Evolutionary conservation across 2,888 invertebrate species (phyloP), one percentile per base, ranked within the genome.

Genomic region (Thysanoteuthis rhombus): DNA sequence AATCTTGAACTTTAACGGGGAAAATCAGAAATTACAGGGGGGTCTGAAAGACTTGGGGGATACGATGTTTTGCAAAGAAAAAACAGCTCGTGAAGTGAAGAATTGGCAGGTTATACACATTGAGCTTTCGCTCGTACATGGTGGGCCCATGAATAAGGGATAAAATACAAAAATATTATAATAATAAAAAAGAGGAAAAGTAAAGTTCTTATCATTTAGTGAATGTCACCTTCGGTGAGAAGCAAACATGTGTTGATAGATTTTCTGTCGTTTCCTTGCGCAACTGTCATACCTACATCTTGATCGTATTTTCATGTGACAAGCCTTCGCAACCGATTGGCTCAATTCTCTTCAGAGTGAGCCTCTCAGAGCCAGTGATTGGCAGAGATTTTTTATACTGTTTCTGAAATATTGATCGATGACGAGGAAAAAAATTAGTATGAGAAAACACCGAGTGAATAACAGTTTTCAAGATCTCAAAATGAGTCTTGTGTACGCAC

Each of bases 211-310:
- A 75, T 75, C n/a, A n/a, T n/a, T 36, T n/a, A n/a, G 75, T 75
- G 52, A 52, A 52, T 52, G 52, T 52, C 52, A 52, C 52, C 52
- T 52, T 52, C 22, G 52, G 25, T 52, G 75, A 75, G 75, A 75
- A 75, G 75, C 75, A 75, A 75, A 75, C 75, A 75, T 75, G n/a
- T 75, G 75, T 75, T 75, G 75, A 75, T 75, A 75, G 75, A 75
- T 75, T 75, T 75, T 75, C 75, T 75, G 75, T 75, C 75, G n/a
- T n/a, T 36, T 75, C 16, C n/a, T n/a, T n/a, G n/a, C 36, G n/a
- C n/a, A 75, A 75, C 75, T 75, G n/a, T 75, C n/a, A 12, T 75
- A 36, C 36, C n/a, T 75, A 75, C n/a, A 75, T 75, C 36, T 36
- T 75, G 75, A 75, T 75, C 75, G 36, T 16, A 75, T 75, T 75